A percentile compares a stretch with the other conserved stretches of the same genome.
Conservation (phyloP, 1,140 invertebrate genomes). For the Chrysopa pallens region DNA sequence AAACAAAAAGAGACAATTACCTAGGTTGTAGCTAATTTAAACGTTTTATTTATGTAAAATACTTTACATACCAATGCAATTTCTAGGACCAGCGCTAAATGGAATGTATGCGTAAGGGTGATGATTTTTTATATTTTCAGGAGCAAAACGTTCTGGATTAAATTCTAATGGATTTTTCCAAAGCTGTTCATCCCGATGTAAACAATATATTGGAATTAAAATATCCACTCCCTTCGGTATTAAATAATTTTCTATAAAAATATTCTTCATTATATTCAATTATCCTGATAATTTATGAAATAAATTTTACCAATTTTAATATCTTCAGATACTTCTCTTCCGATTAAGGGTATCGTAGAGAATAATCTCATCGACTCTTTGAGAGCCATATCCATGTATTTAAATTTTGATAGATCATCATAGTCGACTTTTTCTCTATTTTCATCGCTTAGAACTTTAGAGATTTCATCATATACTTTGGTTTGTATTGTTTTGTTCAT, state of each 20-base stretch:
- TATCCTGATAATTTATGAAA: not conserved
- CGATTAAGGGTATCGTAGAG: conserved; percentile 54
- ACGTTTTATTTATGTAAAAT: too few species aligned
- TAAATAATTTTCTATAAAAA: conserved; percentile 23
- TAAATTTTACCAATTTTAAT: conserved; percentile 26
- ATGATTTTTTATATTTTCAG: conserved; percentile 20
- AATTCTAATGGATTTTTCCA: conserved; percentile 55
- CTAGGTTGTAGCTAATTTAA: too few species aligned
- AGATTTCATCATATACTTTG: conserved; percentile 43
- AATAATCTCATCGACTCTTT: conserved; percentile 49
- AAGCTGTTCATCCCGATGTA: conserved; percentile 44
- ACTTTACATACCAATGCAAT: conserved; percentile 23
- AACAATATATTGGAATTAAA: conserved; percentile 27
- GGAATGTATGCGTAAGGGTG: conserved; percentile 25
- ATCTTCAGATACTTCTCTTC: conserved; percentile 36
- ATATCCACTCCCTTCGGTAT: conserved; percentile 30
- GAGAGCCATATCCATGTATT: conserved; percentile 53
- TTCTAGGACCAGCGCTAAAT: conserved; percentile 28
- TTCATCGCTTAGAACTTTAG: conserved; percentile 32
- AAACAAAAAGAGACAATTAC: conserved; percentile 1
- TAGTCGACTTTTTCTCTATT: conserved; percentile 29
- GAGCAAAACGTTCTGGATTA: conserved; percentile 37
- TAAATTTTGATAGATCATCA: conserved; percentile 45
- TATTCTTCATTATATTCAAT: too few species aligned
- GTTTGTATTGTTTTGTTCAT: conserved; percentile 33